These are phyloP conservation scores for Porites rus DNA, from an alignment of 92 coral and sea anemone genomes.

Conservation along the genomic window DNA sequence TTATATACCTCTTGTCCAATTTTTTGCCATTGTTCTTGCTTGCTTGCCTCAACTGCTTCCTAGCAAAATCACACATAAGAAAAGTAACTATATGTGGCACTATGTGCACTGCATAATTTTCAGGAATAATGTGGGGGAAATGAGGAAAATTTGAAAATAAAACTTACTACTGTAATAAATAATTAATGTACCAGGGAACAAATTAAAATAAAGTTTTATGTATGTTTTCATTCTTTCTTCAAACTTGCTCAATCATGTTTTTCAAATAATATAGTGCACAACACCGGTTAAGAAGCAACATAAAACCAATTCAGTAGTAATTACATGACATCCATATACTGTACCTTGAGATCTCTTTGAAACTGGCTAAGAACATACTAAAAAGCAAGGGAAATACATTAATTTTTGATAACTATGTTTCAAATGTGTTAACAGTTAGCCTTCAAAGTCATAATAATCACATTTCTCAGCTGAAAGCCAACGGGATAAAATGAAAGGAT, in stretches of 20 bases:
- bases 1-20: not conserved
- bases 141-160: no score
- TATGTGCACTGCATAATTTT: not conserved
- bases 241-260: no score
- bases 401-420: no score
- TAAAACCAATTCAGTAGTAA: not conserved
- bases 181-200: no score
- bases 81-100: not conserved
- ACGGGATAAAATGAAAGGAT: no score
- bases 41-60: conserved; percentile 69
- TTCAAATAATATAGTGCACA: not conserved
- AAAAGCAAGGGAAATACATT: conserved; percentile 9
- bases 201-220: no score
- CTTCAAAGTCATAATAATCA: no score
- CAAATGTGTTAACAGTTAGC: no score
- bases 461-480: not conserved
- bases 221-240: no score
- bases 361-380: conserved; percentile 82
- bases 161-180: not conserved
- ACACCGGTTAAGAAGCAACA: not conserved
- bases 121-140: not conserved
- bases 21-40: conserved; percentile 12
- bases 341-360: conserved; percentile 84
- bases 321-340: not conserved
- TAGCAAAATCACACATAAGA: conserved; percentile 8